A percentile compares a stretch with the other conserved stretches of the same genome.
Evolutionary conservation across 2,797 vertebrate species (phyloP).

Genomic region (Eremophila alpestris): DNA sequence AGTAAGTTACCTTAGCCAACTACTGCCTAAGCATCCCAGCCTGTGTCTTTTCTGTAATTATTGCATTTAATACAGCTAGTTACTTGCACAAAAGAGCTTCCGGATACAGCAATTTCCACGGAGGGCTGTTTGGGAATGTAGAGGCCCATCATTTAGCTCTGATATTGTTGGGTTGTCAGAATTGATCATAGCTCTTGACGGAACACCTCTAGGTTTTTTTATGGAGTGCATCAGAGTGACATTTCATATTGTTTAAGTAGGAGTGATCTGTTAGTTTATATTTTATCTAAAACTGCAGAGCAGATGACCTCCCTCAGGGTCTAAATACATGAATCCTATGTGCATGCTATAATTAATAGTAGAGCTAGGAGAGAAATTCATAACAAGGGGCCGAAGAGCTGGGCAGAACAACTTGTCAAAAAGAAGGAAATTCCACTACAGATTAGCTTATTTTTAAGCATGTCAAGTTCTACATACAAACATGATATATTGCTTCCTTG

Average conservation of each 20-base stretch:
- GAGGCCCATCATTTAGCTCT: constrained; percentile 80
- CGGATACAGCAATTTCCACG: constrained; percentile 78
- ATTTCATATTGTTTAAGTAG: constrained; percentile 84
- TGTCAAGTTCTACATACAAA: constrained; percentile 84
- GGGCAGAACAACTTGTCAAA: constrained; percentile 85
- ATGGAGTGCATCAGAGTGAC: constrained; percentile 77
- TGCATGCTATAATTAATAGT: constrained; percentile 83
- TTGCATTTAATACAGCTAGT: constrained; percentile 80
- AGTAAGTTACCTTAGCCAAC: constrained; percentile 66
- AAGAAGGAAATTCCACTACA: constrained; percentile 87
- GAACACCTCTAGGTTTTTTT: constrained; percentile 80
- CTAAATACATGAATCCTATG: constrained; percentile 80
- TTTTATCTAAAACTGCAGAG: constrained; percentile 82
- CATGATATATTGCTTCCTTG: constrained; percentile 87
- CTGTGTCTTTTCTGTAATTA: constrained; percentile 80
- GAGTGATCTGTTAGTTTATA: constrained; percentile 84
- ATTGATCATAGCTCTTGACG: constrained; percentile 83
- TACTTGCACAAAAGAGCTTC: constrained; percentile 80
- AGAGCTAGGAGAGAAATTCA: constrained; percentile 77
- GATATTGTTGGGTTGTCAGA: constrained; percentile 83
- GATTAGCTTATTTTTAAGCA: constrained; percentile 96
- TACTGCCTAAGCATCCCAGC: constrained; percentile 65
- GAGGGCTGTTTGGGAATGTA: constrained; percentile 79
- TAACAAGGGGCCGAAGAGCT: constrained; percentile 79
- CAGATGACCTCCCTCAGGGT: constrained; percentile 83